phyloP scores from a whole-genome alignment of 2,113 vertebrate species.

The Calyptomena viridis region DNA sequence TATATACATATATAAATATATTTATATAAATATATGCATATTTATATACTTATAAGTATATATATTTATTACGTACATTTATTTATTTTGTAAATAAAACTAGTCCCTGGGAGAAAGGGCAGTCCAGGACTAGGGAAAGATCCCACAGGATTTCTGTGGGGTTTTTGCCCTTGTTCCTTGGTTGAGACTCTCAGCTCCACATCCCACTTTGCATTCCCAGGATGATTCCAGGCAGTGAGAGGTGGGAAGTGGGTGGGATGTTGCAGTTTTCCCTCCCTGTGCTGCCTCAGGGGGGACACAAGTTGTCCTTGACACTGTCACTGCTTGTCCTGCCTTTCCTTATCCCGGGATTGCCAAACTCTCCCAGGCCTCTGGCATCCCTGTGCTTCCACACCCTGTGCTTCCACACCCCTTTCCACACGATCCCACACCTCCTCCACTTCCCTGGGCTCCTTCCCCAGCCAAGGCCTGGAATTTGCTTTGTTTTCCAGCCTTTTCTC shows the following conservation, averaged over 20 bases:
- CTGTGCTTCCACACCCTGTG: background rate
- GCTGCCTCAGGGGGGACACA: background rate
- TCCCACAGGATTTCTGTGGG: background rate
- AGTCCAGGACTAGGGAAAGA: background rate
- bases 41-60: too few relatives aligned
- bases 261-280: background rate
- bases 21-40: too few relatives aligned
- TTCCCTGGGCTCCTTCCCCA: background rate
- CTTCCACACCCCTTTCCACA: conserved; percentile 44
- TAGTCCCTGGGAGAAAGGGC: background rate
- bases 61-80: too few relatives aligned
- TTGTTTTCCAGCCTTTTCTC: background rate
- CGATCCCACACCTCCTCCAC: conserved; percentile 25
- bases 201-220: background rate
- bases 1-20: too few relatives aligned
- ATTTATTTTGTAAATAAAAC: background rate
- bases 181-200: background rate
- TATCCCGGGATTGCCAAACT: background rate
- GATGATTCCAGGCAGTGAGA: background rate
- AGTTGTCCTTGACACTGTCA: background rate
- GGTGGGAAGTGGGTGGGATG: background rate
- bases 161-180: background rate
- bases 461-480: background rate
- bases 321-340: background rate
- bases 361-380: background rate